phyloP scores from a whole-genome alignment of 1,140 invertebrate species.

The Sitodiplosis mosellana region DNA sequence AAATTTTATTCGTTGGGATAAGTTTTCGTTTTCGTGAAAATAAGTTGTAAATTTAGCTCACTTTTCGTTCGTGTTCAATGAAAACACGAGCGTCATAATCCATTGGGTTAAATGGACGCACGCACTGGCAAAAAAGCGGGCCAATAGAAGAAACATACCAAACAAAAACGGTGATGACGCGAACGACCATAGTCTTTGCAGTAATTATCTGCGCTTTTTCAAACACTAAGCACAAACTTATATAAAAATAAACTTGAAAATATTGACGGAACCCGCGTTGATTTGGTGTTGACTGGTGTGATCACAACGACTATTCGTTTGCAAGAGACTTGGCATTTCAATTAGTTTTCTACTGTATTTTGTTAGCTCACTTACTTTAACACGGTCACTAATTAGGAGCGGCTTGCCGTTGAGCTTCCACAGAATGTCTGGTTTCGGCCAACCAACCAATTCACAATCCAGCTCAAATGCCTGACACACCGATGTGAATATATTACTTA shows the following conservation, averaged over 20 bases:
- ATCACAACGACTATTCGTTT: too few species aligned
- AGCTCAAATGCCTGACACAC: slow-evolving; percentile 49
- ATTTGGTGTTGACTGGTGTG: too few species aligned
- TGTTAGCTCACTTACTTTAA: slow-evolving; percentile 24
- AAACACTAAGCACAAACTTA: not conserved
- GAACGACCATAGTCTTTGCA: too few species aligned
- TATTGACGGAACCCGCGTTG: not conserved
- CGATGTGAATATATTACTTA: slow-evolving; percentile 37
- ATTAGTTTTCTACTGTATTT: too few species aligned
- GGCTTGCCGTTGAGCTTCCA: slow-evolving; percentile 52
- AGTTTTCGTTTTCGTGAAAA: slow-evolving; percentile 2
- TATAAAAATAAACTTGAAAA: not conserved
- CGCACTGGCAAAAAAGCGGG: too few species aligned
- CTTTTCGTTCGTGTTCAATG: slow-evolving; percentile 14
- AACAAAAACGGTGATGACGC: too few species aligned
- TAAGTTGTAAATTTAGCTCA: slow-evolving; percentile 8
- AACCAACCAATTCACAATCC: slow-evolving; percentile 50
- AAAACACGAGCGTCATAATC: not conserved
- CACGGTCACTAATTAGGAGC: slow-evolving; percentile 19
- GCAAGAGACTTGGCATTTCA: too few species aligned
- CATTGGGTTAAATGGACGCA: too few species aligned
- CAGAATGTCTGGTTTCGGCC: slow-evolving; percentile 43
- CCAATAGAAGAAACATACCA: too few species aligned
- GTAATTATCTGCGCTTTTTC: too few species aligned
- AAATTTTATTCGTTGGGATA: slow-evolving; percentile 3